A percentile compares a stretch with the other conserved stretches of the same genome.
These are phyloP conservation scores for Empidonax traillii DNA, from an alignment of 2,113 vertebrate species.

Conservation along the genomic window DNA sequence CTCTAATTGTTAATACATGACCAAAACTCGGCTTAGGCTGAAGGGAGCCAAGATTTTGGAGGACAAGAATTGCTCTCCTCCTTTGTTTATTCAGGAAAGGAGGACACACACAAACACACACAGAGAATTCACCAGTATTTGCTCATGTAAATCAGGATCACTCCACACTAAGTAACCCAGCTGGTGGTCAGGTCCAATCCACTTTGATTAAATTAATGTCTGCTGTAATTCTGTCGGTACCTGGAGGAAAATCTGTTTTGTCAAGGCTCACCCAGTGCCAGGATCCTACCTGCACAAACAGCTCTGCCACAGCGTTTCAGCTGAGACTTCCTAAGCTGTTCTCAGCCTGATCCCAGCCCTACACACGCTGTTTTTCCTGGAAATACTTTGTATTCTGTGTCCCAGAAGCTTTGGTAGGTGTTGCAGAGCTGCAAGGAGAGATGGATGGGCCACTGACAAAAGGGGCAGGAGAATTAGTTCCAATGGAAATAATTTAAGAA, in stretches of 20 bases:
- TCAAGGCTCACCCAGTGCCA: not conserved
- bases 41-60: not conserved
- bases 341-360: not conserved
- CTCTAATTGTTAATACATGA: not conserved
- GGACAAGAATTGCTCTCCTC: not conserved
- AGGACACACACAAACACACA: not conserved
- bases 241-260: not conserved
- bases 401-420: not conserved
- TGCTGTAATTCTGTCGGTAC: not conserved
- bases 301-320: not conserved
- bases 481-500: slow-evolving; percentile 53
- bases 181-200: not conserved
- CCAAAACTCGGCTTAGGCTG: not conserved
- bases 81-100: not conserved
- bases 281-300: not conserved
- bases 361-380: not conserved
- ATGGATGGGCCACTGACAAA: slow-evolving; percentile 47
- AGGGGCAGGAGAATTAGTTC: slow-evolving; percentile 45
- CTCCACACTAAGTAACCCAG: not conserved
- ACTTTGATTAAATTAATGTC: not conserved
- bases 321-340: not conserved
- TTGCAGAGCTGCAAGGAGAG: not conserved
- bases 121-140: not conserved
- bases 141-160: not conserved
- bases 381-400: not conserved